Evolutionary conservation across 2,797 vertebrate genomes (phyloP).

Genomic region (Nasua narica): DNA sequence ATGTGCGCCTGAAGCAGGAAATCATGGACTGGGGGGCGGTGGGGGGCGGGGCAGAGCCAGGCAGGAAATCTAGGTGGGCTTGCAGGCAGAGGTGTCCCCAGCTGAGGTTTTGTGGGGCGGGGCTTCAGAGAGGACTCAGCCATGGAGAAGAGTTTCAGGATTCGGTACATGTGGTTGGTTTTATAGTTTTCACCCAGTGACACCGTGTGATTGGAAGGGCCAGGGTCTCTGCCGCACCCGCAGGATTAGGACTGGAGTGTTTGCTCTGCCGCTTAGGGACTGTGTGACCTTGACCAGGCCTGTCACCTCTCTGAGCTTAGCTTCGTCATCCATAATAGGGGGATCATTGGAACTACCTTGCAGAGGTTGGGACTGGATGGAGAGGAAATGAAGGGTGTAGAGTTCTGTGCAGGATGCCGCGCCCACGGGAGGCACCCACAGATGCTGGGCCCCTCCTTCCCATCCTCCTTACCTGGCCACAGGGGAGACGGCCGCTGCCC

Average conservation of each 20-base stretch:
- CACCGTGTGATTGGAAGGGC: neutral
- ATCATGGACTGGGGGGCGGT: neutral
- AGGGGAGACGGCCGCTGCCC: neutral
- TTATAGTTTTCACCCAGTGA: neutral
- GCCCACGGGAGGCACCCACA: neutral
- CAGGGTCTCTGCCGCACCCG: neutral
- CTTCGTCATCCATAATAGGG: neutral
- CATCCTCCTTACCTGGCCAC: neutral
- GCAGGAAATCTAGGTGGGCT: neutral
- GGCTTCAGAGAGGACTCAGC: neutral
- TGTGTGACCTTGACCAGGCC: neutral
- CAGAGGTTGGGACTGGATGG: neutral
- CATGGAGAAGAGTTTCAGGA: neutral
- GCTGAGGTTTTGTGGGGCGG: neutral
- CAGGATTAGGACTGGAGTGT: neutral
- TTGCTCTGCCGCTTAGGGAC: neutral
- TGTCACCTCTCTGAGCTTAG: neutral
- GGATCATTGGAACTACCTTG: neutral
- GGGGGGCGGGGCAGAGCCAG: neutral
- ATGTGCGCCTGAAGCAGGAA: neutral
- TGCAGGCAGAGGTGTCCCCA: neutral
- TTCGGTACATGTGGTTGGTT: neutral
- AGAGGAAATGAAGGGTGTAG: neutral
- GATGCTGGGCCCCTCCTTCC: neutral
- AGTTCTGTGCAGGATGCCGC: neutral